A percentile compares a stretch with the other conserved stretches of the same genome.
phyloP scores from a whole-genome alignment of 53 echinoderm and acorn worm species.

The Apostichopus leukothele region DNA sequence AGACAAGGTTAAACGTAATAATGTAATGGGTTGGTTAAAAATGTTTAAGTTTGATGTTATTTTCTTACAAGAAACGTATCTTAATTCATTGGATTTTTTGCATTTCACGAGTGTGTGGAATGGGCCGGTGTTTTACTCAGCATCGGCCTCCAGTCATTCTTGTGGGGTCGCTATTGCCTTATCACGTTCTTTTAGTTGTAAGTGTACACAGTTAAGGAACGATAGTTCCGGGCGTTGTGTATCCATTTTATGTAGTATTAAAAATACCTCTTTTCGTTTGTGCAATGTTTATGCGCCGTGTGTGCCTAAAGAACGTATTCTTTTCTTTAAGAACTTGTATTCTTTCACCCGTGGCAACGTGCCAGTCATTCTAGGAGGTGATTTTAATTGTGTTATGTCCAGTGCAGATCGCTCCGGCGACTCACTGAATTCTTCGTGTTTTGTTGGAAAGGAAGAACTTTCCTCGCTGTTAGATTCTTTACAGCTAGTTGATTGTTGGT shows the following conservation, averaged over 20 bases:
- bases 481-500: not conserved
- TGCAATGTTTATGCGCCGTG: constrained; percentile 8
- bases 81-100: not conserved
- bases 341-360: not conserved
- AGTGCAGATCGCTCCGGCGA: not conserved
- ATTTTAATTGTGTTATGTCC: constrained; percentile 2
- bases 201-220: no score
- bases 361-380: constrained; percentile 6
- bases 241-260: not conserved
- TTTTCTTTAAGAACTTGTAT: not conserved
- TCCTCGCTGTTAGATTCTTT: not conserved
- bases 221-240: not conserved
- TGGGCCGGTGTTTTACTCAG: not conserved
- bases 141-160: not conserved
- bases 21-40: not conserved
- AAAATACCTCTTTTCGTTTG: not conserved
- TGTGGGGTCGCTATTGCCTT: constrained; percentile 11
- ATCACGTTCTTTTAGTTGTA: no score
- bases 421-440: not conserved
- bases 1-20: not conserved
- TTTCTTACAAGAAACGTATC: constrained; percentile 24
- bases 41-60: not conserved
- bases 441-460: not conserved
- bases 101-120: not conserved
- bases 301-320: no score